Evolutionary conservation across 1,140 invertebrate genomes (phyloP).

Genomic region (Dinothrombium tinctorium): DNA sequence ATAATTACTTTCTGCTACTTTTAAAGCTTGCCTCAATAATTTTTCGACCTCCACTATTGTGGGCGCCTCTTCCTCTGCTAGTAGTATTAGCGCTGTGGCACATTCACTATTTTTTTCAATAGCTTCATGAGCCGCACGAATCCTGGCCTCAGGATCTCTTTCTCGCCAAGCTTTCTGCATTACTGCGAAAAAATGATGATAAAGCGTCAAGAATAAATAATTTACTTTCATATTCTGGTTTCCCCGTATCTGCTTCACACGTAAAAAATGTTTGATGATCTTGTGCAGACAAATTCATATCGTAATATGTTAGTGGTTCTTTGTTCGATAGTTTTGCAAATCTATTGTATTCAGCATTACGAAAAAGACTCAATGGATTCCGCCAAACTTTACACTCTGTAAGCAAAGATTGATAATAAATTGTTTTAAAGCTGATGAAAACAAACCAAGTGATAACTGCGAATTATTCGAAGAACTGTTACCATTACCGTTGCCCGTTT

Average conservation of each 20-base stretch:
- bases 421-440: neutral
- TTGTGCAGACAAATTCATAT: constrained; percentile 96
- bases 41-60: constrained; percentile 67
- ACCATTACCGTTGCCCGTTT: constrained; percentile 17
- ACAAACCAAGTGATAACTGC: neutral
- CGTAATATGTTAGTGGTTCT: constrained; percentile 91
- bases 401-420: constrained; percentile 2
- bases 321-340: constrained; percentile 74
- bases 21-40: constrained; percentile 60
- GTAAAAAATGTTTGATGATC: constrained; percentile 97
- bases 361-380: constrained; percentile 82
- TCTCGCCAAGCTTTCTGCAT: constrained; percentile 96
- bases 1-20: constrained; percentile 64
- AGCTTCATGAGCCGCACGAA: constrained; percentile 74
- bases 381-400: constrained; percentile 90
- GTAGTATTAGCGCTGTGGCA: constrained; percentile 75
- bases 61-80: constrained; percentile 86
- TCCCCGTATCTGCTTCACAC: constrained; percentile 66
- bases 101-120: constrained; percentile 70
- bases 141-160: constrained; percentile 65
- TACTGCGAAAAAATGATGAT: constrained; percentile 25
- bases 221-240: constrained; percentile 69
- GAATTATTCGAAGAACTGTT: constrained; percentile 18
- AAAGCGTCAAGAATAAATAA: neutral
- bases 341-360: constrained; percentile 83